Evolutionary conservation across 2,888 invertebrate genomes (phyloP), one percentile per base, ranked within the genome.

Genomic region (Asteroscopus sphinx): DNA sequence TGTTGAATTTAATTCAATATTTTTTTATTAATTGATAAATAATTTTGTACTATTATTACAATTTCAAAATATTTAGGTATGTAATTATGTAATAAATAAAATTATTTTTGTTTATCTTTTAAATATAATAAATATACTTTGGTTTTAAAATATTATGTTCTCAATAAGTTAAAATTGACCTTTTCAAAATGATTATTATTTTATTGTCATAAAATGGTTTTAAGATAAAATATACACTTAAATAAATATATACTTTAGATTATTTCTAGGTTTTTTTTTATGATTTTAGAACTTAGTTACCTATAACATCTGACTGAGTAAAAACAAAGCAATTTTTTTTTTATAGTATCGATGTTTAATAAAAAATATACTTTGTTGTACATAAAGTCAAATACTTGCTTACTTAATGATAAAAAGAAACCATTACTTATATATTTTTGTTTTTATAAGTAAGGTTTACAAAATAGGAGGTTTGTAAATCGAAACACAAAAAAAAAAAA

Each of bases 161-260:
- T 59, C 51, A 48, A 47, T 66, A 58, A 68, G 46, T 68, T 70
- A 60, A 71, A 78, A 78, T 76, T 78, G 73, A 78, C 73, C 40
- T 76, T 58, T 60, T 52, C 41, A 46, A 66, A 67, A 61, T 41
- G 49, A 56, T 64, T 70, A 56, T 53, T 59, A 49, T 53, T 61
- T 77, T 74, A 77, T 77, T 76, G 75, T 76, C 75, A 64, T 62
- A 46, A 66, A 67, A 68, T 68, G 47, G 36, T 63, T 63, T 37
- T 53, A 35, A 44, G 12, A 56, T 53, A 11, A 53, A 47, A 52
- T 49, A 44, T 65, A 58, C 57, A 51, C 0, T 41, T 54, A n/a
- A n/a, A n/a, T n/a, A n/a, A n/a, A 52, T 49, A 44, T 65, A 58
- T 64, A 51, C 0, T 41, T 54, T 2, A 26, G 26, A 51, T 49